Base-by-base conservation (phyloP, 2,113 vertebrate genomes). In the Erythrocercus mccallii region DNA sequence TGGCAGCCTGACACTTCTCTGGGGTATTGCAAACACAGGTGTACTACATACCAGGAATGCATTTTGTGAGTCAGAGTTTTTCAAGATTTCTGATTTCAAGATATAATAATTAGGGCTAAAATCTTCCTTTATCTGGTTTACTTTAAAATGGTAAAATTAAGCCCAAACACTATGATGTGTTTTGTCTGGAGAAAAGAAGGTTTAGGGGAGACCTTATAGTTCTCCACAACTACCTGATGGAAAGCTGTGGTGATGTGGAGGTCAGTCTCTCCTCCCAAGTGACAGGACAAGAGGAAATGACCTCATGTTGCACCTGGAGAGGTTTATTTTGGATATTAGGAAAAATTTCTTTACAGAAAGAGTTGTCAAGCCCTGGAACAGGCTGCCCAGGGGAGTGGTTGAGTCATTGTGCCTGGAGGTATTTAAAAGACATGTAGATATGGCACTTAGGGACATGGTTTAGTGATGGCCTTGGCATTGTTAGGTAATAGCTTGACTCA, bases 351-450 rank as follows among this genome's bases (percentile, higher is more conserved):
- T 71, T 51, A 12, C 27, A 0, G 0, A 31, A 65, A 77, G 44
- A 11, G 15, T 31, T 79, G 3, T 61, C 28, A 62, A 56, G 37
- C 8, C 9, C 12, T 79, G 28, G 27, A 73, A 56, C 10, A 31
- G 40, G 31, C 47, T 83, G 31, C 24, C 27, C 15, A 31, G 35
- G 31, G 35, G 4, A 50, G 40, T n/a, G 53, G 22, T 37, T 33
- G 45, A 60, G 9, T 66, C 27, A 23, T 56, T 24, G 38, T 31
- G 33, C 79, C 53, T 44, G 35, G 9, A 84, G 60, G 33, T 38
- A 73, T 61, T 56, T 79, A 68, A 38, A 79, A 73, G 53, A 42
- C 0, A 0, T 19, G 7, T 66, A 48, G 51, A 23, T 0, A 1
- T 84, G 60, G 20, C 27, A 5, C 23, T 14, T 61, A 44, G 54